phyloP scores from a whole-genome alignment of 1,140 invertebrate genomes.

The Tetranychus cinnabarinus region DNA sequence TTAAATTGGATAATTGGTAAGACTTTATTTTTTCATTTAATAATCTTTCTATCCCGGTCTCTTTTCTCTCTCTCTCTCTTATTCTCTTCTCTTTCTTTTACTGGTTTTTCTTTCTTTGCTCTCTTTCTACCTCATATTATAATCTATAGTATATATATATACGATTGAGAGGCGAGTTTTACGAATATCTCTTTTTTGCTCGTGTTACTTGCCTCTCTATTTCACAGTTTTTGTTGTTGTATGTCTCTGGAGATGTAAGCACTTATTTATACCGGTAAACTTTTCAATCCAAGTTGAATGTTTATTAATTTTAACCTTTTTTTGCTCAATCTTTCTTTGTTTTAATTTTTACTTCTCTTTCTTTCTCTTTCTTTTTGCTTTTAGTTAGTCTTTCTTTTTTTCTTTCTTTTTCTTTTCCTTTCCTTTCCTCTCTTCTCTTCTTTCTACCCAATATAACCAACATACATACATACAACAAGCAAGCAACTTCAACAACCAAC shows the following conservation, averaged over 20 bases:
- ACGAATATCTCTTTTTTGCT: neutral
- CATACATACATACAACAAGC: too few relatives aligned
- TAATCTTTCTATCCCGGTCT: neutral
- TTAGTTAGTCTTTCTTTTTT: too few relatives aligned
- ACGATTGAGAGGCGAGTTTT: neutral
- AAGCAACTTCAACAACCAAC: too few relatives aligned
- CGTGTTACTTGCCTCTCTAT: neutral
- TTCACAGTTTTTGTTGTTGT: neutral
- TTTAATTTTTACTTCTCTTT: too few relatives aligned
- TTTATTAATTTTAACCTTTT: too few relatives aligned
- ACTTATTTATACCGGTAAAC: too few relatives aligned
- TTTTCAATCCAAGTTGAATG: too few relatives aligned
- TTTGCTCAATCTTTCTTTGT: too few relatives aligned
- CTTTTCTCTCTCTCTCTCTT: neutral
- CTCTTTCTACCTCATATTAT: neutral
- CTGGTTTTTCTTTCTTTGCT: neutral
- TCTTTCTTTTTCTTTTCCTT: neutral
- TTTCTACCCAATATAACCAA: neutral
- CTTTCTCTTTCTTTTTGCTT: too few relatives aligned
- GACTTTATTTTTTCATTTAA: conserved; percentile 20
- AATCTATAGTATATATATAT: neutral
- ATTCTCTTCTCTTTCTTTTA: neutral
- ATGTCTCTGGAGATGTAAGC: neutral
- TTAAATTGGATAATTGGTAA: conserved; percentile 80
- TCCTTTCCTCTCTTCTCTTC: neutral